These are phyloP conservation scores for Prunella strophiata DNA, from an alignment of 2,797 vertebrate species.

Conservation along the genomic window DNA sequence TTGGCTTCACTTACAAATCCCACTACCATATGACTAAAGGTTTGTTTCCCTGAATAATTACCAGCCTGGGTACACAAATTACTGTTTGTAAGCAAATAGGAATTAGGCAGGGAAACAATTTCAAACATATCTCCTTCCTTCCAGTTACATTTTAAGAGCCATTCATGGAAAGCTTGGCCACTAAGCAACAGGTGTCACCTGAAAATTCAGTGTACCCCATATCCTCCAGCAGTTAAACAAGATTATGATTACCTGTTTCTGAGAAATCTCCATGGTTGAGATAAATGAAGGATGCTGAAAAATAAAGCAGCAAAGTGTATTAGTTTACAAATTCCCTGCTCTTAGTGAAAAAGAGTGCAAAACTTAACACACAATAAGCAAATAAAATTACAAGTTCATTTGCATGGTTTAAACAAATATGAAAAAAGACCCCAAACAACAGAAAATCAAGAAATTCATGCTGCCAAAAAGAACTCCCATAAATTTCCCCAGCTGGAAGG, in stretches of 20 bases:
- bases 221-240: neutral
- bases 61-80: constrained; percentile 13
- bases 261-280: constrained; percentile 90
- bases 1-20: constrained; percentile 13
- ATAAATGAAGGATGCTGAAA: constrained; percentile 87
- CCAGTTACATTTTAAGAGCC: neutral
- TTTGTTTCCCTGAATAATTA: constrained; percentile 12
- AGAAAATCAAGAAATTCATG: neutral
- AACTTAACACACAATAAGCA: neutral
- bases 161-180: neutral
- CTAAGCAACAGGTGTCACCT: neutral
- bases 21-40: neutral
- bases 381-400: neutral
- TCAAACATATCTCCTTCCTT: neutral
- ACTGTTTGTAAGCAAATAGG: neutral
- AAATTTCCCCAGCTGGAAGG: neutral
- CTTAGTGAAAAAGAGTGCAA: neutral
- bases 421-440: neutral
- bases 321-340: neutral
- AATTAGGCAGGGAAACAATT: constrained; percentile 19
- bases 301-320: neutral
- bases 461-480: neutral
- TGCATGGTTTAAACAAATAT: neutral
- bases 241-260: constrained; percentile 88
- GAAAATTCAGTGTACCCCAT: neutral